Base-by-base conservation (phyloP, 2,888 invertebrate species). In the Erannis defoliaria region DNA sequence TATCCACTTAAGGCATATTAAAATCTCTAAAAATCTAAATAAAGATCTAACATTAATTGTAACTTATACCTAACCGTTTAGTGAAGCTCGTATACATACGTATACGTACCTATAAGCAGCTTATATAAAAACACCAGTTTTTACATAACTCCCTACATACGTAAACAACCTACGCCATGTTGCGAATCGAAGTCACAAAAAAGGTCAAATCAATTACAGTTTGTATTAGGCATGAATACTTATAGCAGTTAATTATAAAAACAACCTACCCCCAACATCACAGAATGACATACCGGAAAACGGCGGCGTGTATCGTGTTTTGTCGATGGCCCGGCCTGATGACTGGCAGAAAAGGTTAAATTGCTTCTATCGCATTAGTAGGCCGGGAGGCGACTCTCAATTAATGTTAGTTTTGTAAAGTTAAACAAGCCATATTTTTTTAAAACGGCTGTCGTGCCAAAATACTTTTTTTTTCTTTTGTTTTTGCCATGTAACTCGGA, bases 311-410 rank as follows among this genome's bases (percentile, higher is more conserved):
- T 71, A 75, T 67, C 67, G 64, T 74, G 77, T 75, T 77, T 74
- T 75, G 74, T 72, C 78, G 74, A 74, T 74, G 66, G 55, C 72
- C 76, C 77, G 75, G 71, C 72, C 75, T 76, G 76, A 86, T 91
- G 90, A 91, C 90, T 89, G 84, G 90, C 90, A 85, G 78, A 81
- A 84, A 82, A 76, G 70, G 73, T 75, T 80, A 86, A 88, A 89
- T 90, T 88, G 81, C 85, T 86, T 88, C 81, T 81, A 88, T 88
- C 85, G 80, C 84, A 85, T 66, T 64, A 67, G 68, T 57, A 48
- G 53, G 12, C 16, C 14, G 6, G 16, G 23, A 59, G 49, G 37
- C 23, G 40, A 0, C 18, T 26, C 2, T 26, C 8, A 37, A 37
- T 45, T 8, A 4, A n/a, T 14, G 10, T 9, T 2, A 38, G 40